Base-by-base conservation (phyloP, 2,797 vertebrate species). In the Muraenolepis orangiensis region DNA sequence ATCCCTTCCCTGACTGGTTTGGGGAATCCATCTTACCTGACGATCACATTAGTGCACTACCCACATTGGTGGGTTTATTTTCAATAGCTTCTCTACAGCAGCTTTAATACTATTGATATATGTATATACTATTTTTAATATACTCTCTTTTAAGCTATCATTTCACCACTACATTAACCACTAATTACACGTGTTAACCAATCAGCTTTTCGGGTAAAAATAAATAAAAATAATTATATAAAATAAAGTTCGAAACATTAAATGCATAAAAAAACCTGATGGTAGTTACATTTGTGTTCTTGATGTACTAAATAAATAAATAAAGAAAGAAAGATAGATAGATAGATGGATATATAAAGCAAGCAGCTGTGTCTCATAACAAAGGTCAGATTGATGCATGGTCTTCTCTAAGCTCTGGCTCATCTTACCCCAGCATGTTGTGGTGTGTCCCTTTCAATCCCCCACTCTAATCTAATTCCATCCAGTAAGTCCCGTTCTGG, bases 391-490 rank as follows among this genome's bases (percentile, higher is more conserved):
- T 80, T 80, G 78, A 82, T 87, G 87, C 87, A 84, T 81, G 80
- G 73, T 38, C 6, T 7, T 38, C 1, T 1, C 10, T 1, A 1
- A 12, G 36, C 1, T 12, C 36, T 7, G 26, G 29, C 13, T 29
- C 26, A 5, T 66, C 28, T 16, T 30, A 31, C 66, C 29, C 30
- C 3, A 66, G 61, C 23, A 10, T 30, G 66, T 67, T 61, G n/a
- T 31, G 66, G 8, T 38, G 32, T 36, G 69, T 23, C 34, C 31
- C 14, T 10, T 40, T 38, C 69, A 38, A 23, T 31, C 20, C 18
- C 67, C 51, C 75, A 69, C 76, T 83, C 80, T 88, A 84, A 91
- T 91, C 85, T 86, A 70, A 84, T 90, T 92, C 89, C 74, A 57
- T 66, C 81, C 66, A 72, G 74, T 86, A 86, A 88, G 85, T 82